phyloP scores from a whole-genome alignment of 1,140 invertebrate species.

The Gonioctena quinquepunctata region DNA sequence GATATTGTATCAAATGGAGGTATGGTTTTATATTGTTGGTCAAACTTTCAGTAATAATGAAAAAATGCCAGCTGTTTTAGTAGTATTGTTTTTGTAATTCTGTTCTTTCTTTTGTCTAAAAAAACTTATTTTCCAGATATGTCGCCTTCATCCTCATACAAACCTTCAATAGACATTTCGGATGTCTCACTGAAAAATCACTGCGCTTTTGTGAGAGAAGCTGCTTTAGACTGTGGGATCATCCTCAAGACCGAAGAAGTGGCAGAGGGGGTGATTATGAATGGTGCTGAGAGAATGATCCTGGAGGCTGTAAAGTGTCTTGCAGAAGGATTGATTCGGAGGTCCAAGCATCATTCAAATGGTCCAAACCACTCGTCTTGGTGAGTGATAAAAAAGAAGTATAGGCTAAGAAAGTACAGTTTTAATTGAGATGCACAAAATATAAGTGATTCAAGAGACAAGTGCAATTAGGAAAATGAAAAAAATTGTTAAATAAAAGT shows the following conservation, averaged over 20 bases:
- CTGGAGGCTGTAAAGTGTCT: slow-evolving; percentile 45
- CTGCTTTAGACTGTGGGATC: slow-evolving; percentile 42
- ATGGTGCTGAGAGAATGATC: slow-evolving; percentile 43
- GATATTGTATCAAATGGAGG: slow-evolving; percentile 6
- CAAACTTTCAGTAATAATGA: too few relatives aligned
- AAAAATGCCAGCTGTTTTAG: too few relatives aligned
- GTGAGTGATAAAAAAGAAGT: slow-evolving; percentile 35
- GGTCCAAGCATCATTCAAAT: slow-evolving; percentile 34
- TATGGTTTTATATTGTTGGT: background rate
- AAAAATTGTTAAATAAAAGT: background rate
- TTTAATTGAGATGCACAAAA: too few relatives aligned
- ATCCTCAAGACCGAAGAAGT: slow-evolving; percentile 45
- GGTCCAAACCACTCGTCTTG: slow-evolving; percentile 21
- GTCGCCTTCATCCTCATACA: background rate
- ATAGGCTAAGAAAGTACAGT: too few relatives aligned
- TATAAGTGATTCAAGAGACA: too few relatives aligned
- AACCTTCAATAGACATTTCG: slow-evolving; percentile 22
- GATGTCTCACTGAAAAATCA: slow-evolving; percentile 29
- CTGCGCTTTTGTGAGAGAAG: slow-evolving; percentile 41
- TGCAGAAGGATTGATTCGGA: slow-evolving; percentile 45
- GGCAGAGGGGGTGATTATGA: slow-evolving; percentile 34
- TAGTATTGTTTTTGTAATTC: too few relatives aligned
- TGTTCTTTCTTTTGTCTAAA: too few relatives aligned
- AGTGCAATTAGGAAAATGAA: background rate
- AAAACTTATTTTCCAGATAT: background rate